Conservation (phyloP, 1,140 invertebrate species). For the Caerostris darwini region DNA sequence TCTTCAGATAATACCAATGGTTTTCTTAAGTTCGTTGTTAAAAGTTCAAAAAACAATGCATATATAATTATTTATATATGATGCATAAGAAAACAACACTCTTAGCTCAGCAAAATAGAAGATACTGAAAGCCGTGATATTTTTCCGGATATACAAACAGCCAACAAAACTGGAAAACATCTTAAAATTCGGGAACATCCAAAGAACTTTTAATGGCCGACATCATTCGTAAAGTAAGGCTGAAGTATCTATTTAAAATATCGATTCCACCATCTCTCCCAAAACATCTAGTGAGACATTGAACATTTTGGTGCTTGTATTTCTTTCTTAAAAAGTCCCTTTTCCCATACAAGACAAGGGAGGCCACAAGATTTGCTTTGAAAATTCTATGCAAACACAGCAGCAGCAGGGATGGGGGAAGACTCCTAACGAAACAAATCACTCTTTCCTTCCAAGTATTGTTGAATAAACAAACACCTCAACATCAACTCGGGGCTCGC, state of each 20-base stretch:
- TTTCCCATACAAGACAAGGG: background rate
- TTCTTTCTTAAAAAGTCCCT: background rate
- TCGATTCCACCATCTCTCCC: background rate
- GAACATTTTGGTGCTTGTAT: background rate
- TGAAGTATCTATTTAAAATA: conserved; percentile 20
- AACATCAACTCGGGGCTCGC: background rate
- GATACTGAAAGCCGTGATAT: background rate
- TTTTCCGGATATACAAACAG: background rate
- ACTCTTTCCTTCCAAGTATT: conserved; percentile 17
- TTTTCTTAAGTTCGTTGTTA: too few relatives aligned
- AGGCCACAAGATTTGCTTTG: conserved; percentile 10
- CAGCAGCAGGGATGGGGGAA: background rate
- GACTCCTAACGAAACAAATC: conserved; percentile 16
- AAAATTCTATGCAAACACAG: background rate
- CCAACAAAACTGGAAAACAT: background rate
- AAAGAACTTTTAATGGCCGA: conserved; percentile 20
- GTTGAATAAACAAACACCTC: conserved; percentile 42
- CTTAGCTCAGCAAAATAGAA: too few relatives aligned
- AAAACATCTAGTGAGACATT: background rate
- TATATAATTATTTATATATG: too few relatives aligned
- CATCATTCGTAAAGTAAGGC: background rate
- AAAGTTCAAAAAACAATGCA: too few relatives aligned
- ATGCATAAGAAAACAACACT: too few relatives aligned
- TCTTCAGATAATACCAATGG: too few relatives aligned
- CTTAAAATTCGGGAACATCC: background rate